These are phyloP conservation scores for Pituophis catenifer DNA, from an alignment of 2,113 vertebrate species.

Conservation along the genomic window DNA sequence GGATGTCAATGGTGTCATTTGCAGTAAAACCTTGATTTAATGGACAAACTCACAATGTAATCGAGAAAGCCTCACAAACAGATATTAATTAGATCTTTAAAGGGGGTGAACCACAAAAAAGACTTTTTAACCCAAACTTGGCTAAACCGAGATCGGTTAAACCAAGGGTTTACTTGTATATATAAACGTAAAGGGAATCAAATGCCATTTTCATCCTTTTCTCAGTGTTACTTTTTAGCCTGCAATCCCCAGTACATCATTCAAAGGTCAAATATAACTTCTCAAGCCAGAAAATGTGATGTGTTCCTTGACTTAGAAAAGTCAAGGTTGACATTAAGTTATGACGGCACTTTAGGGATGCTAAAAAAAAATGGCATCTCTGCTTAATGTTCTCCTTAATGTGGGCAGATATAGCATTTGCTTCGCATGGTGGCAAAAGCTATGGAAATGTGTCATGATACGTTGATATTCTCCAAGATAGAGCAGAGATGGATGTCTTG, in stretches of 20 bases:
- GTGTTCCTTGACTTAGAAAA: not conserved
- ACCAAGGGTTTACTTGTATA: not conserved
- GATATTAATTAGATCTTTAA: not conserved
- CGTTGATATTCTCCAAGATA: not conserved
- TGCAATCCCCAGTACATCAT: not conserved
- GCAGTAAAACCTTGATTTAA: not conserved
- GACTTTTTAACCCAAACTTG: not conserved
- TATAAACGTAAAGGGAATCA: not conserved
- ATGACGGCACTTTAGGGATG: not conserved
- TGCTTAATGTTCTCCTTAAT: not conserved
- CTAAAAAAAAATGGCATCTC: not conserved
- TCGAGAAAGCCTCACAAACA: not conserved
- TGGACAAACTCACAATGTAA: not conserved
- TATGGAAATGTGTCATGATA: not conserved
- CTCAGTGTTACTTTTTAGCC: not conserved
- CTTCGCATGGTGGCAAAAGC: not conserved
- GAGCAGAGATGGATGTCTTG: not conserved
- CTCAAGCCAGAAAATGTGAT: not conserved
- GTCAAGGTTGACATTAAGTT: not conserved
- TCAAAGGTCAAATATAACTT: not conserved
- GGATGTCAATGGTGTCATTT: not conserved
- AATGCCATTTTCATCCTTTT: not conserved
- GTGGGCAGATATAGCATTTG: not conserved
- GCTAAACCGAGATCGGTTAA: not conserved
- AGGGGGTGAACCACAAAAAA: not conserved